A percentile compares a stretch with the other conserved stretches of the same genome.
These are phyloP conservation scores for Henricia sp. DNA, from an alignment of 53 echinoderm and acorn worm genomes.

Conservation along the genomic window DNA sequence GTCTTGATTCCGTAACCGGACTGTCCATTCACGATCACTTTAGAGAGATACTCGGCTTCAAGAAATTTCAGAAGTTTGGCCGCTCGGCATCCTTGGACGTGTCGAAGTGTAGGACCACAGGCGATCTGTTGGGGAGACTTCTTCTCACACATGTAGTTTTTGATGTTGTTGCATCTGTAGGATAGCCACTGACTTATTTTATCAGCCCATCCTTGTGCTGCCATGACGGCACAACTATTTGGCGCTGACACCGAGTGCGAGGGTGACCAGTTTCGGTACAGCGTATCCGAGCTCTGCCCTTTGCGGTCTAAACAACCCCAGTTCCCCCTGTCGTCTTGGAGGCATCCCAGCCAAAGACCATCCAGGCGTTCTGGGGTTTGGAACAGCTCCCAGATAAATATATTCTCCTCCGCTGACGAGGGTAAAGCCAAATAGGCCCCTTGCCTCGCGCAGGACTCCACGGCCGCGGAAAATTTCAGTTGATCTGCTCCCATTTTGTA, in stretches of 20 bases:
- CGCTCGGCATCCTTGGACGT: not conserved
- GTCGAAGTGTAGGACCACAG: not conserved
- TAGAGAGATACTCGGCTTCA: not conserved
- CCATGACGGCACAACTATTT: not conserved
- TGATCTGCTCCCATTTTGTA: not conserved
- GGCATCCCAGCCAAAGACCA: not conserved
- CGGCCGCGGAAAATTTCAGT: not conserved
- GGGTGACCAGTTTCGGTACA: slow-evolving; percentile 1
- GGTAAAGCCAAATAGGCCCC: not conserved
- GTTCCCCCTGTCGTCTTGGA: not conserved
- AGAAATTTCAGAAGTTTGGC: not conserved
- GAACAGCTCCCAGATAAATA: not conserved
- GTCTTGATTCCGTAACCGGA: not conserved
- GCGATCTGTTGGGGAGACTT: not conserved
- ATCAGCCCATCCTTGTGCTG: not conserved
- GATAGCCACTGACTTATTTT: not conserved
- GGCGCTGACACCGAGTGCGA: not conserved
- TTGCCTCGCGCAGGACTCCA: not conserved
- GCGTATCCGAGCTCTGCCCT: not conserved
- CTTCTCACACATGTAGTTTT: not conserved
- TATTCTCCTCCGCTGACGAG: not conserved
- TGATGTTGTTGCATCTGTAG: too few species aligned
- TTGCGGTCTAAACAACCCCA: not conserved
- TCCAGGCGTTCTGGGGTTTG: not conserved
- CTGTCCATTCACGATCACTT: not conserved